Percentiles rank a stretch among this genome's conserved stretches.
phyloP scores from a whole-genome alignment of 2,113 vertebrate species.

The Ahaetulla prasina region DNA sequence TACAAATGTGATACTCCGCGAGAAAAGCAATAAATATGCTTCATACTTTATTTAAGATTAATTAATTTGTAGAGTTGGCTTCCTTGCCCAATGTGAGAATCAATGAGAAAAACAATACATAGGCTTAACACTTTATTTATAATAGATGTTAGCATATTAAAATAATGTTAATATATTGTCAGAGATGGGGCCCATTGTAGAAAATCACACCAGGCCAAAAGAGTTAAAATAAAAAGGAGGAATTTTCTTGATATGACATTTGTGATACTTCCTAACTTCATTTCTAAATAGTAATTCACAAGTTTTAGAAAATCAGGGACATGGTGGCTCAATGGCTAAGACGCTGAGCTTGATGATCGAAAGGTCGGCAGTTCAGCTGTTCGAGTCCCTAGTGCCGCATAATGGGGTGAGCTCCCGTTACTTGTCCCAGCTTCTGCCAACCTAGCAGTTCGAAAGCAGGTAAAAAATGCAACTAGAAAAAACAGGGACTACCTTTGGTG shows the following conservation, averaged over 20 bases:
- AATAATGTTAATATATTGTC: conserved; percentile 37
- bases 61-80: neutral
- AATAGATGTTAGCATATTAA: conserved; percentile 29
- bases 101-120: neutral
- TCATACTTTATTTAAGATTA: conserved; percentile 35
- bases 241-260: neutral
- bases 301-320: neutral
- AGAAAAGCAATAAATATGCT: conserved; percentile 25
- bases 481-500: too few relatives aligned
- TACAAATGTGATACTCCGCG: conserved; percentile 5
- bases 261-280: neutral
- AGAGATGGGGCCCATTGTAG: conserved; percentile 43
- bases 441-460: too few relatives aligned
- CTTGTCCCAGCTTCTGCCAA: too few relatives aligned
- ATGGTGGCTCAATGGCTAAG: too few relatives aligned
- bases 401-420: too few relatives aligned
- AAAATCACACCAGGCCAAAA: conserved; percentile 29
- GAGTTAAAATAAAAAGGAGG: neutral
- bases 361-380: too few relatives aligned
- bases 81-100: neutral
- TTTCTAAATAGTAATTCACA: neutral
- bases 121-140: neutral
- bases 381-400: too few relatives aligned
- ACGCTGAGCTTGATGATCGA: too few relatives aligned
- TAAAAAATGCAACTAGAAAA: too few relatives aligned